A percentile compares a stretch with the other conserved stretches of the same genome.
These are phyloP conservation scores for Smittia sp. DNA, from an alignment of 2,888 invertebrate species.

Conservation along the genomic window DNA sequence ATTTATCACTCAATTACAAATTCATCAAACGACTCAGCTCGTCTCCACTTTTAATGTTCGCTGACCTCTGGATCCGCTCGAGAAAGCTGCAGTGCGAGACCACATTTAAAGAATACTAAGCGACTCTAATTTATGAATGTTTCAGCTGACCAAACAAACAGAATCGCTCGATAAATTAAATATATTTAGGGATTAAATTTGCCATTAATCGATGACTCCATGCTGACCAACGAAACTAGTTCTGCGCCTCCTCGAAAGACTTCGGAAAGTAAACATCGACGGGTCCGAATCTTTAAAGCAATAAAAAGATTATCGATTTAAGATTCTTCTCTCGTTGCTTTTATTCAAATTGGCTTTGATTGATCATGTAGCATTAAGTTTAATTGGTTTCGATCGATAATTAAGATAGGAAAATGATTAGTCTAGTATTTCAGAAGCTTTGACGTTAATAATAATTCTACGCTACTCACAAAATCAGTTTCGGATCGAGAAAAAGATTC, in stretches of 20 bases:
- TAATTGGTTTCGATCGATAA: slow-evolving; percentile 40
- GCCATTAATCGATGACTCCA: slow-evolving; percentile 38
- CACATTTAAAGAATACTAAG: background rate
- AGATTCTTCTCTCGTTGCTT: slow-evolving; percentile 24
- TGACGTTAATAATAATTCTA: slow-evolving; percentile 32
- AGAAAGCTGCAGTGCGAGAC: background rate
- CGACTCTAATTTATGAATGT: slow-evolving; percentile 9
- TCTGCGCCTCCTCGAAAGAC: background rate
- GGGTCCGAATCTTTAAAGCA: slow-evolving; percentile 29
- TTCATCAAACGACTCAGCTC: slow-evolving; percentile 13
- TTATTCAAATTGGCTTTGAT: slow-evolving; percentile 40
- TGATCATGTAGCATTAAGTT: slow-evolving; percentile 38
- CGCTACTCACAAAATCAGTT: background rate
- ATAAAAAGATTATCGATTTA: slow-evolving; percentile 38
- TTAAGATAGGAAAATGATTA: slow-evolving; percentile 41
- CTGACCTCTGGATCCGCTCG: background rate
- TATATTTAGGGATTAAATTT: slow-evolving; percentile 22
- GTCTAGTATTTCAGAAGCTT: slow-evolving; percentile 38
- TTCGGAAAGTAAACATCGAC: background rate
- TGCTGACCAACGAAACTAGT: slow-evolving; percentile 22
- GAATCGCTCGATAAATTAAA: background rate
- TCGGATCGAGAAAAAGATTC: background rate
- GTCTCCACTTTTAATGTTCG: background rate
- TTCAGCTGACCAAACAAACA: background rate
- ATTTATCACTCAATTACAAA: slow-evolving; percentile 34